phyloP scores from a whole-genome alignment of 1,140 invertebrate genomes.

The Drepana arcuata region DNA sequence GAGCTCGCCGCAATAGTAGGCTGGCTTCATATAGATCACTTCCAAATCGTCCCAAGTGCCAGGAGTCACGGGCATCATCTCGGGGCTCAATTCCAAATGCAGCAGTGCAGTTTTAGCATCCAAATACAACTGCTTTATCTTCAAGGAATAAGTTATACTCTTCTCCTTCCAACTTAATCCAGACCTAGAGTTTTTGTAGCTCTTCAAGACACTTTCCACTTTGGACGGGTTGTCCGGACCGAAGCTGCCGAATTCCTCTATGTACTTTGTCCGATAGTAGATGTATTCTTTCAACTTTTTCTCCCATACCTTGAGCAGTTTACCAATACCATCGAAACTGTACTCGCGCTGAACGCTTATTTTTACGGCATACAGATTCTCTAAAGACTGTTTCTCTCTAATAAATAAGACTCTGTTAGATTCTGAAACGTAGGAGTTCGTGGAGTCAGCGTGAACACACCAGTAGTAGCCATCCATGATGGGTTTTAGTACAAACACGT shows the following conservation, averaged over 20 bases:
- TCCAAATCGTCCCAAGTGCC: constrained; percentile 35
- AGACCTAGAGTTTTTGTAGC: constrained; percentile 20
- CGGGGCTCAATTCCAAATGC: constrained; percentile 31
- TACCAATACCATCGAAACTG: constrained; percentile 26
- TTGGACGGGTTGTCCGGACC: constrained; percentile 9
- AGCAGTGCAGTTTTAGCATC: constrained; percentile 31
- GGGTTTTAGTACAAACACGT: constrained; percentile 29
- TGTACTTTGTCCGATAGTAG: constrained; percentile 34
- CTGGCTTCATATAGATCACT: constrained; percentile 45
- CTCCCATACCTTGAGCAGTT: constrained; percentile 21
- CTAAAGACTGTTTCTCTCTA: constrained; percentile 28
- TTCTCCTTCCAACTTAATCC: constrained; percentile 24
- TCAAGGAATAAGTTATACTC: constrained; percentile 21
- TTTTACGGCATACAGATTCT: constrained; percentile 38
- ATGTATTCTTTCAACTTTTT: constrained; percentile 41
- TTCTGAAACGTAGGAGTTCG: constrained; percentile 24
- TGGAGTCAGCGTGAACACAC: constrained; percentile 47
- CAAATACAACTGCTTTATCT: constrained; percentile 40
- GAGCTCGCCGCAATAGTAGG: constrained; percentile 39
- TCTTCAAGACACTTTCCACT: constrained; percentile 23
- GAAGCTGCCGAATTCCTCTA: constrained; percentile 19
- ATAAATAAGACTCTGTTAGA: constrained; percentile 55
- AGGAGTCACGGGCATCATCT: constrained; percentile 31
- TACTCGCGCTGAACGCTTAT: constrained; percentile 20
- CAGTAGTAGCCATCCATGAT: constrained; percentile 58